These are phyloP conservation scores for Pseudoatta argentina DNA, from an alignment of 1,140 invertebrate species.

Conservation along the genomic window DNA sequence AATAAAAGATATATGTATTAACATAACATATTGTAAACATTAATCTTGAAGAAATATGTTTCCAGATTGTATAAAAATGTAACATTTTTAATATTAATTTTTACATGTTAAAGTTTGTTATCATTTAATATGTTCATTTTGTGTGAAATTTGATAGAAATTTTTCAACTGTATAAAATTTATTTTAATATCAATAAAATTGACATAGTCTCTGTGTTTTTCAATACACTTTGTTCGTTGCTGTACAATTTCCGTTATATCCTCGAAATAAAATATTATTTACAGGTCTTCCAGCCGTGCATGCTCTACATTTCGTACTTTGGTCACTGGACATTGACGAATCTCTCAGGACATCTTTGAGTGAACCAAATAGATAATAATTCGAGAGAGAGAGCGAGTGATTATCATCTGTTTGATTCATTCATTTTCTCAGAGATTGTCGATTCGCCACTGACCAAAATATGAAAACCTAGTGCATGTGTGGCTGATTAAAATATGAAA, in stretches of 20 bases:
- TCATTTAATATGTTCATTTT: no score
- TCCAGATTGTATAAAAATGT: no score
- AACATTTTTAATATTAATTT: no score
- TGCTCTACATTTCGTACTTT: neutral
- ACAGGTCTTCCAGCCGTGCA: neutral
- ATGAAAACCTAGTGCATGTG: neutral
- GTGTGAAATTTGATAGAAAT: no score
- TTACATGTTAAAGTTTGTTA: no score
- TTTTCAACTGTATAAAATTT: no score
- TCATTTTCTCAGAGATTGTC: neutral
- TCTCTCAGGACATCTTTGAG: neutral
- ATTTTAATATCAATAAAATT: no score
- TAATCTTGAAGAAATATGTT: no score
- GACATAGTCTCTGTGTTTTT: neutral
- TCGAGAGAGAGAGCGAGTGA: no score
- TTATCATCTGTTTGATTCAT: neutral
- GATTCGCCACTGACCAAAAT: neutral
- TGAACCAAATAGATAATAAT: neutral
- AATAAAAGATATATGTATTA: no score
- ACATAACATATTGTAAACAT: no score
- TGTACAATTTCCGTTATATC: neutral
- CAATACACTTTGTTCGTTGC: neutral
- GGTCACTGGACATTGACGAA: neutral
- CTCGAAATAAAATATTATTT: neutral
- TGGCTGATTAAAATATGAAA: neutral